Conservation (phyloP, 2,888 invertebrate genomes). For the Nasonia oneida region DNA sequence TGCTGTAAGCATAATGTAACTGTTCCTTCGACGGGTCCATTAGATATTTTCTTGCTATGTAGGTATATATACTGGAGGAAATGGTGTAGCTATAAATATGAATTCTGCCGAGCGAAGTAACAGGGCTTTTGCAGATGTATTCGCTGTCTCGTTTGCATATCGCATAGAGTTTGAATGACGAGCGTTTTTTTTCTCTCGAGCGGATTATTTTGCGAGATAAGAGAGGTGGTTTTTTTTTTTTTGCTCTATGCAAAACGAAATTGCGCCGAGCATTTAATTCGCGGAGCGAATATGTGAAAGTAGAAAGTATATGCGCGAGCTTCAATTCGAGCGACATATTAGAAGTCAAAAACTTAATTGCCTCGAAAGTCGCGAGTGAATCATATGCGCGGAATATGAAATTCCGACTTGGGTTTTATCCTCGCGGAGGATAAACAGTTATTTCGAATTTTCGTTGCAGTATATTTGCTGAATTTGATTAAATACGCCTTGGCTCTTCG, state of each 20-base stretch:
- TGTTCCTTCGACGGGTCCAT: not conserved
- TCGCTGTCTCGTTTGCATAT: not conserved
- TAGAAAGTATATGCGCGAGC: constrained; percentile 42
- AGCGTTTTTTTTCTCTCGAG: not conserved
- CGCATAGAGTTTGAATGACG: not conserved
- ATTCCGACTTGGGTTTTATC: not conserved
- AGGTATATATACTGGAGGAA: not conserved
- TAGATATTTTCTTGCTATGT: not conserved
- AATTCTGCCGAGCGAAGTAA: not conserved
- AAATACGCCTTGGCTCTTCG: too few relatives aligned
- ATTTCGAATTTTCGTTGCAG: not conserved
- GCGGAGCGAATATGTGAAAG: constrained; percentile 48
- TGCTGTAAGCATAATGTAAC: not conserved
- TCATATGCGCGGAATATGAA: not conserved
- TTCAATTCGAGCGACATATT: constrained; percentile 40
- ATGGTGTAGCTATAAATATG: not conserved
- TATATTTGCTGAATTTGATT: not conserved
- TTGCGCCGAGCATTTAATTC: not conserved
- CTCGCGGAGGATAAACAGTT: not conserved
- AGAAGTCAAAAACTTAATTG: constrained; percentile 42
- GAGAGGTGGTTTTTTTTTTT: not conserved
- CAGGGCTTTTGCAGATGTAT: not conserved
- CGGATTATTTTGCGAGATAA: not conserved
- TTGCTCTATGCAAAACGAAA: not conserved
- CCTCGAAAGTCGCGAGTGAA: constrained; percentile 43